Evolutionary conservation across 2,888 invertebrate genomes (phyloP).

Genomic region (Eupithecia tripunctaria): DNA sequence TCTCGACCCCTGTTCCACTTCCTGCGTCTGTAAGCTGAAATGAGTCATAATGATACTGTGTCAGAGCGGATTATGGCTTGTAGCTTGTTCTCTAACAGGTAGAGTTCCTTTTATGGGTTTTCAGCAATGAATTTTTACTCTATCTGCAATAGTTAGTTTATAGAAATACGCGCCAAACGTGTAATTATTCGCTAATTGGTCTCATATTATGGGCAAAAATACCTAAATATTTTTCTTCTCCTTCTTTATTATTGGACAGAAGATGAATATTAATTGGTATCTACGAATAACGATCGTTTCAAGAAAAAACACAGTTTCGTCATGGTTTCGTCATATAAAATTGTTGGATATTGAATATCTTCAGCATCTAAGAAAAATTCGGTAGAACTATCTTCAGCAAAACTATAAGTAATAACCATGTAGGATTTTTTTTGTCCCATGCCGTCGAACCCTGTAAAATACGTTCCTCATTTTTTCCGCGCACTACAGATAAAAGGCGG

Average conservation of each 20-base stretch:
- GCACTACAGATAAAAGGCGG: neutral
- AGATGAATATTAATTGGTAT: too few relatives aligned
- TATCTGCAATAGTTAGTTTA: neutral
- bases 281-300: too few relatives aligned
- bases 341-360: too few relatives aligned
- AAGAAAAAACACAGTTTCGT: too few relatives aligned
- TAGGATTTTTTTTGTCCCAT: neutral
- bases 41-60: neutral
- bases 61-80: neutral
- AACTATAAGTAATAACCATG: too few relatives aligned
- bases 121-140: neutral
- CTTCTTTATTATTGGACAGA: too few relatives aligned
- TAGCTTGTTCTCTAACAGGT: neutral
- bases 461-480: neutral
- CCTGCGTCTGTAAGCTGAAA: neutral
- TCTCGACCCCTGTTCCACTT: conserved; percentile 43
- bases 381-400: too few relatives aligned
- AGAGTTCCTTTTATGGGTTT: neutral
- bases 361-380: too few relatives aligned
- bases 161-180: neutral
- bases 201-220: too few relatives aligned
- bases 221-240: too few relatives aligned
- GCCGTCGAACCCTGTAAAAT: neutral
- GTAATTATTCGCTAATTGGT: too few relatives aligned
- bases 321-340: too few relatives aligned